Conservation (phyloP, 2,113 vertebrate species). For the Suricata suricatta region DNA sequence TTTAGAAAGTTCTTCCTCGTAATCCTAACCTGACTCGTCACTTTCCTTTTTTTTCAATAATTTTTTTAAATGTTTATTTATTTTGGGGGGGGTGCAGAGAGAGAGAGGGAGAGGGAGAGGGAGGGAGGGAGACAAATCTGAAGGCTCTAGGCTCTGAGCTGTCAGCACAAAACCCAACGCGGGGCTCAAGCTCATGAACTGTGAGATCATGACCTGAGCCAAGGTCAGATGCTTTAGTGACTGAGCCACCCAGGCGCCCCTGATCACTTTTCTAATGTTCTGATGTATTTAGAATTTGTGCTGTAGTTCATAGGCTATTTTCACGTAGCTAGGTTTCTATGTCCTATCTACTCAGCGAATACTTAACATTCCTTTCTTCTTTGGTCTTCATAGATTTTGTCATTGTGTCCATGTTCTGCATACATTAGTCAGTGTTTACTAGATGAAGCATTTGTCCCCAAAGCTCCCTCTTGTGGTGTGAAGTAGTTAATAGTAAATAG, state of each 20-base stretch:
- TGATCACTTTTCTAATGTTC: background rate
- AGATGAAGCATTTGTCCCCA: background rate
- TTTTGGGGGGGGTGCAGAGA: too few relatives aligned
- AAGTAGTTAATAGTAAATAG: background rate
- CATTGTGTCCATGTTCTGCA: background rate
- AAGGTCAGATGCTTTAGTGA: too few relatives aligned
- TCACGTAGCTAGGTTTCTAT: background rate
- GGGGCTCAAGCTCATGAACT: too few relatives aligned
- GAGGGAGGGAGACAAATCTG: too few relatives aligned
- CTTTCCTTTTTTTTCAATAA: background rate
- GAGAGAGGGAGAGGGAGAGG: too few relatives aligned
- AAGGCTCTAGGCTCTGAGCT: too few relatives aligned
- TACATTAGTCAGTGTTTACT: background rate
- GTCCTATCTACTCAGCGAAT: background rate
- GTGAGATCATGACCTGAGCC: too few relatives aligned
- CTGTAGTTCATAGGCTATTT: background rate
- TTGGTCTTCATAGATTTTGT: background rate
- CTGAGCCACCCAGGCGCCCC: background rate
- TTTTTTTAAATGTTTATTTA: too few relatives aligned
- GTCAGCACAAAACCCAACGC: too few relatives aligned
- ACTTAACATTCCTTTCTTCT: background rate
- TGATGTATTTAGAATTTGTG: background rate
- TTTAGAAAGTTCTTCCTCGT: background rate
- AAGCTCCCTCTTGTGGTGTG: conserved; percentile 42
- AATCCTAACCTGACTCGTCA: background rate